phyloP scores from a whole-genome alignment of 2,888 invertebrate species.

The Sarcophaga rosellei region DNA sequence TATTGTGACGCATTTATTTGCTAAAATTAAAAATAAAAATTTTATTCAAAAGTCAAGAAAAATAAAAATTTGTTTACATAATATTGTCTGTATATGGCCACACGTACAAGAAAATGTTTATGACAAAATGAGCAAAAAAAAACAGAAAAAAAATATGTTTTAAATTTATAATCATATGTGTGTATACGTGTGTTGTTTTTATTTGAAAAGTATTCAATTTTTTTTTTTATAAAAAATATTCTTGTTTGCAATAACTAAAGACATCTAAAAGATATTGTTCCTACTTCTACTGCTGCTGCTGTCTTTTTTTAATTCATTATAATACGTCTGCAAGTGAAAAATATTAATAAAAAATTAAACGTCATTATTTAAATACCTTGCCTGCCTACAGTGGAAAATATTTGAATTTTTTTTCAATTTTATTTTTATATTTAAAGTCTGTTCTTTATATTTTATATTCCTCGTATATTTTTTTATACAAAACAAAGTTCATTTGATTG shows the following conservation, averaged over 20 bases:
- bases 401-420: not conserved
- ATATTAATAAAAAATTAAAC: constrained; percentile 6
- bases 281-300: not conserved
- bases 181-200: too few species aligned
- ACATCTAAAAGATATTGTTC: not conserved
- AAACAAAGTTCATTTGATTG: constrained; percentile 37
- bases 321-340: not conserved
- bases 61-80: constrained; percentile 25
- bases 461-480: not conserved
- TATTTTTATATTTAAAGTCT: constrained; percentile 5
- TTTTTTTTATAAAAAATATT: constrained; percentile 10
- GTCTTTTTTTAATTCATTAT: constrained; percentile 7
- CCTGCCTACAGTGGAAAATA: constrained; percentile 14
- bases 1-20: not conserved
- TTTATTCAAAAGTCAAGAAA: not conserved
- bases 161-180: too few species aligned
- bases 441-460: not conserved
- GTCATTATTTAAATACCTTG: constrained; percentile 22
- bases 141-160: too few species aligned
- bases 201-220: too few species aligned
- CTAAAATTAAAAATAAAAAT: not conserved
- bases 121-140: not conserved
- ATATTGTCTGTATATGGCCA: not conserved
- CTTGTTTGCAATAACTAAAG: constrained; percentile 41
- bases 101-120: constrained; percentile 7